phyloP scores from a whole-genome alignment of 2,113 vertebrate genomes.

The Ptilorrhoa leucosticta region DNA sequence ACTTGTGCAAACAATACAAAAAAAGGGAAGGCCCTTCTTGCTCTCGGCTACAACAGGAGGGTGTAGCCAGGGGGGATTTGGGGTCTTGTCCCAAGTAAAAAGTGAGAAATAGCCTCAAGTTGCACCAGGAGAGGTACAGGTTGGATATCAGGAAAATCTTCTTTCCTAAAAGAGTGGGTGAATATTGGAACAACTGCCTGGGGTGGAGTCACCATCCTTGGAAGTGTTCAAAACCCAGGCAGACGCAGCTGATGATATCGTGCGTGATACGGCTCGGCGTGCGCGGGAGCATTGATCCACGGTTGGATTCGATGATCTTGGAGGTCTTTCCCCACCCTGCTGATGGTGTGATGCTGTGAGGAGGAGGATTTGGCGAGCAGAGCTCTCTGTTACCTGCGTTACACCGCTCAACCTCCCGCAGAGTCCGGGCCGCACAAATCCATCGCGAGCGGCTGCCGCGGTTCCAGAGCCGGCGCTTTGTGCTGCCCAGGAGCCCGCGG shows the following conservation, averaged over 20 bases:
- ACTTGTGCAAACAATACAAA: neutral
- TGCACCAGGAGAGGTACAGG: neutral
- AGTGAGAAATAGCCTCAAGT: neutral
- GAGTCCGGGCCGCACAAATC: neutral
- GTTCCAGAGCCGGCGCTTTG: neutral
- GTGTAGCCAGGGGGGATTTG: neutral
- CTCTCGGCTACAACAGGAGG: neutral
- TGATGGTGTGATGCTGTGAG: no score
- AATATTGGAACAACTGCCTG: neutral
- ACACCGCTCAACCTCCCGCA: neutral
- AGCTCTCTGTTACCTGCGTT: neutral
- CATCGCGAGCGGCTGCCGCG: neutral
- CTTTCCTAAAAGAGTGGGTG: neutral
- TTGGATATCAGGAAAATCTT: neutral
- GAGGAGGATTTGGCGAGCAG: neutral
- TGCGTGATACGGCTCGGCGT: neutral
- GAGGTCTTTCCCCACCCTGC: neutral
- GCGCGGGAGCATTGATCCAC: neutral
- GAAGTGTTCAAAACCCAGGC: neutral
- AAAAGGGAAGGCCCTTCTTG: neutral
- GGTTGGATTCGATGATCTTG: fast-evolving
- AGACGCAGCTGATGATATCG: fast-evolving
- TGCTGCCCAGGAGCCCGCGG: neutral
- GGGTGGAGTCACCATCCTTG: neutral
- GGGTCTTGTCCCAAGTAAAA: neutral